Evolutionary conservation across 2,888 invertebrate species (phyloP), one percentile per base, ranked within the genome.

Genomic region (Drosophila vallismaia): DNA sequence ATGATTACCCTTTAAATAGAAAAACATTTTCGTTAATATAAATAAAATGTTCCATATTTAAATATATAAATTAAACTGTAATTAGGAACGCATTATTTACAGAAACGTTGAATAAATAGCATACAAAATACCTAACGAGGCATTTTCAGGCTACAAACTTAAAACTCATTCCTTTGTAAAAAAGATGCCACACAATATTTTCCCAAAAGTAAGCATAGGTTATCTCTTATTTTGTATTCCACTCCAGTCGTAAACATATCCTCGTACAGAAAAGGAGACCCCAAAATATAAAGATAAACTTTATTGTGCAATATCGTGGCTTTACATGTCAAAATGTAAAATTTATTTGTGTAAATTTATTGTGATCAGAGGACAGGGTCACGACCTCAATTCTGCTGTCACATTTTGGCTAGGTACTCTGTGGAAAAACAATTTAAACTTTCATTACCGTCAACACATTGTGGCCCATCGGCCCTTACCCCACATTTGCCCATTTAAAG

Each of bases 371-470:
- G 33, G 19, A 26, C 24, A 44, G 48, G 31, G 58, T 54, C 50
- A 50, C 33, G 53, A 63, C 63, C 14, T 12, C 33, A 36, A 28
- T 12, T 24, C 54, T 12, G 45, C 45, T 38, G 53, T 62, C 59
- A 69, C 59, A 79, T 79, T 9, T 77, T 74, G 76, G 49, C 74
- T 73, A 63, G 71, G 70, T 68, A 67, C 64, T 55, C 55, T 19
- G 64, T 42, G 64, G 54, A 70, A 75, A 81, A 82, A 87, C 82
- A 82, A 87, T 85, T 82, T 79, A 71, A 87, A 85, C 71, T 87
- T 87, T 87, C 79, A 87, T 87, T 82, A 79, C 76, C 67, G 66
- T 60, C 85, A 76, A 49, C 73, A 55, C 58, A 74, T 49, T 45
- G 8, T 10, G 9, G 8, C n/a, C 24, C 12, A 26, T 26, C n/a